Evolutionary conservation across 2,113 vertebrate species (phyloP).

Genomic region (Grammomys dolichurus): DNA sequence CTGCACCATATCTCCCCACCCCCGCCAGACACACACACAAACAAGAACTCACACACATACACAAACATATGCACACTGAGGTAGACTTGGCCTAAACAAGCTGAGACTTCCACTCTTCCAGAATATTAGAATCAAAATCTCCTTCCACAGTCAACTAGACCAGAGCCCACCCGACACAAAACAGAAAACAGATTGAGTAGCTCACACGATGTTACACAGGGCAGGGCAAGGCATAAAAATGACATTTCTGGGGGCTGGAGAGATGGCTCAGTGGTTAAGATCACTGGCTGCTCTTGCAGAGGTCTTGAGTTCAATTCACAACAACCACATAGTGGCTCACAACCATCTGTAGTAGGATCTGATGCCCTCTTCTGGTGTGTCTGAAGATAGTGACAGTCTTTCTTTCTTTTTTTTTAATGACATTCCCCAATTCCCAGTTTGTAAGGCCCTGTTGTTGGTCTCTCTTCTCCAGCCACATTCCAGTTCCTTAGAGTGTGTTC

Average conservation of each 20-base stretch:
- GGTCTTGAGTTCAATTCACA: too few relatives aligned
- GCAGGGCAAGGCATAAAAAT: not conserved
- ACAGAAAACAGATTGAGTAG: not conserved
- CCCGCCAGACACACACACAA: not conserved
- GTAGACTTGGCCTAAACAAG: not conserved
- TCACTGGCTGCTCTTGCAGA: too few relatives aligned
- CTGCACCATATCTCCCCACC: rapidly evolving
- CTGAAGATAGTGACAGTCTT: too few relatives aligned
- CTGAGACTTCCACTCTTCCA: not conserved
- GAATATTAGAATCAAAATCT: slow-evolving; percentile 35
- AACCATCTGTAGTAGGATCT: too few relatives aligned
- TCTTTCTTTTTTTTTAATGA: too few relatives aligned
- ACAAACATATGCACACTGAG: not conserved
- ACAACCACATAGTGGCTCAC: too few relatives aligned
- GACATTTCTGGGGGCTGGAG: too few relatives aligned
- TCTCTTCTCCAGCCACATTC: not conserved
- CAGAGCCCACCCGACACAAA: not conserved
- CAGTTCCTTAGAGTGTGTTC: not conserved
- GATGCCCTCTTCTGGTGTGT: too few relatives aligned
- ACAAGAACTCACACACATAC: not conserved
- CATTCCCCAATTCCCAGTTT: not conserved
- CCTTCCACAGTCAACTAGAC: not conserved
- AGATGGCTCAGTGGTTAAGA: too few relatives aligned
- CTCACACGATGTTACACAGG: not conserved
- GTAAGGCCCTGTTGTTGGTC: not conserved